Evolutionary conservation across 1,140 invertebrate species (phyloP), one percentile per base, ranked within the genome.

Genomic region (Colletes latitarsis): DNA sequence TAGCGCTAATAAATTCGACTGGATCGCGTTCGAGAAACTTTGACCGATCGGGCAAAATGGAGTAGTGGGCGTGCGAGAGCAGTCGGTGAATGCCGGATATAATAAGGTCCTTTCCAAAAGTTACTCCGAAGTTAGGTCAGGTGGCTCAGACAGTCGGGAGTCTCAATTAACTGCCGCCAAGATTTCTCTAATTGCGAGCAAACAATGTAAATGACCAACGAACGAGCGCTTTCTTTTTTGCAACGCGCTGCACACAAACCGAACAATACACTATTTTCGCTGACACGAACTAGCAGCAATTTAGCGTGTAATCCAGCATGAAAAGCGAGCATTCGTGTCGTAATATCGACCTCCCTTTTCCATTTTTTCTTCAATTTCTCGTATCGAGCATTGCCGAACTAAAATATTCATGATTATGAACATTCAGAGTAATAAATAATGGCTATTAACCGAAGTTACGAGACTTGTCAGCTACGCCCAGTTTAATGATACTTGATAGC

Each of bases 401-500:
- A 30, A 30, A 30, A 30, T 30, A 30, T 30, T 30, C 30, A 30
- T 2, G 30, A 30, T 30, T 30, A 30, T 2, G 30, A 30, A 30
- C 30, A 2, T 30, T 30, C 30, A 2, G 30, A 30, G 30, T 30
- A 30, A 30, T 30, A 30, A 30, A 30, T 30, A 30, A 30, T 30
- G 30, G 30, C 30, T 30, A 30, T 30, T 30, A 30, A 30, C 14
- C 15, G 14, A 60, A n/a, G 9, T 46, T 46, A 46, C 43, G 43
- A 46, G 43, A 6, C 53, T 60, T 75, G 64, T 43, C 73, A 14
- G 49, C 3, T 39, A 75, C 73, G 62, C 64, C 74, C 63, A 30
- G 14, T 68, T 55, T 14, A 17, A 6, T 43, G 53, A 1, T 17
- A 63, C 17, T 12, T 15, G 19, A 66, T 53, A 15, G 43, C 8